These are phyloP conservation scores for Dermolepida albohirtum DNA, from an alignment of 2,888 invertebrate species.

Conservation along the genomic window DNA sequence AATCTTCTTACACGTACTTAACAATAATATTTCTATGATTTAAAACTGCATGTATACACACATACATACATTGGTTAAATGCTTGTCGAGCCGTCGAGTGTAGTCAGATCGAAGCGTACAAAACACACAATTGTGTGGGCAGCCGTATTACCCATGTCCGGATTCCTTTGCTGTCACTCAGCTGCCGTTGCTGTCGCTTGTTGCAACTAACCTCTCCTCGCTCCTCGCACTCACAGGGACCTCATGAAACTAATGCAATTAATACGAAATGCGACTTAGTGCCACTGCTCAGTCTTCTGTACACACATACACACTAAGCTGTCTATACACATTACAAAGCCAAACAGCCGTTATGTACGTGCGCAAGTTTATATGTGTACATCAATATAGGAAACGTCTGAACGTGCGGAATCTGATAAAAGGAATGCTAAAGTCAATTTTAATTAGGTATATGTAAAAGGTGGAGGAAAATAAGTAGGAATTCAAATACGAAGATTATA, in stretches of 20 bases:
- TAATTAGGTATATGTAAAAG: constrained; percentile 20
- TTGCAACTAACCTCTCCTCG: constrained; percentile 19
- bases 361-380: background rate
- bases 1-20: too few species aligned
- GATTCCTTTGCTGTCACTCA: constrained; percentile 50
- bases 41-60: background rate
- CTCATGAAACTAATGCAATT: constrained; percentile 35
- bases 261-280: constrained; percentile 33
- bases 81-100: constrained; percentile 10
- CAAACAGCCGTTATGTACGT: constrained; percentile 25
- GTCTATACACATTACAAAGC: constrained; percentile 12
- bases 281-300: constrained; percentile 30
- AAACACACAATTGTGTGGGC: constrained; percentile 45
- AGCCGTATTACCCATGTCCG: constrained; percentile 51
- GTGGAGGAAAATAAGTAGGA: background rate
- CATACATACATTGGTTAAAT: constrained; percentile 19
- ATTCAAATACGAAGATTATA: too few species aligned
- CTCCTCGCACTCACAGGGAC: constrained; percentile 8
- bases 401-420: constrained; percentile 30
- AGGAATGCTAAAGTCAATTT: constrained; percentile 23
- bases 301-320: background rate
- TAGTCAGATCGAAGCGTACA: constrained; percentile 27
- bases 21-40: background rate
- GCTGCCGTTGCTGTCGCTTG: constrained; percentile 39
- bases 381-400: constrained; percentile 26